phyloP scores from a whole-genome alignment of 1,140 invertebrate species.

The Pinna nobilis region DNA sequence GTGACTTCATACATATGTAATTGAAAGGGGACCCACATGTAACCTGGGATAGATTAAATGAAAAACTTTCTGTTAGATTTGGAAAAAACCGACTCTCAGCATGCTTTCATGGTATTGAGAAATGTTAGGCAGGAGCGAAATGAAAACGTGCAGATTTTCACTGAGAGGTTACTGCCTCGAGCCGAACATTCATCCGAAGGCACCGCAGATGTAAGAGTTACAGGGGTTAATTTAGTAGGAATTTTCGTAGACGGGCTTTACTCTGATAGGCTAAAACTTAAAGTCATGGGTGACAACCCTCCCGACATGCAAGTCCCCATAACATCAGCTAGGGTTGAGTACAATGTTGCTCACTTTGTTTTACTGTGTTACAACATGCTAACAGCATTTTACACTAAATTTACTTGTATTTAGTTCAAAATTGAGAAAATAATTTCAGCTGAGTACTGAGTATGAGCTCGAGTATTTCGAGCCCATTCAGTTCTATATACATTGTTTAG shows the following conservation, averaged over 20 bases:
- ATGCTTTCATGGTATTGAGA: conserved; percentile 22
- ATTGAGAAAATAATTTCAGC: too few relatives aligned
- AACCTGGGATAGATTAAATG: conserved; percentile 15
- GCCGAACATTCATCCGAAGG: conserved; percentile 23
- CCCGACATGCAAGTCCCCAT: conserved; percentile 10
- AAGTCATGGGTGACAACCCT: conserved; percentile 41
- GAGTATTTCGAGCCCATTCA: too few relatives aligned
- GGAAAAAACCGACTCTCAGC: conserved; percentile 33
- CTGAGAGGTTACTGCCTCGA: conserved; percentile 24
- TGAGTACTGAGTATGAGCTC: too few relatives aligned
- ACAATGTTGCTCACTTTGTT: too few relatives aligned
- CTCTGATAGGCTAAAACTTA: conserved; percentile 29
- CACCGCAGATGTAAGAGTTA: neutral
- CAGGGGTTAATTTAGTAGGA: conserved; percentile 16
- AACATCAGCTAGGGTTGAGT: conserved; percentile 9
- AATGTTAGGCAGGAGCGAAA: conserved; percentile 13
- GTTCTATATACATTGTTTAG: too few relatives aligned
- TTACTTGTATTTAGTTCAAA: too few relatives aligned
- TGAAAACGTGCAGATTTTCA: conserved; percentile 31
- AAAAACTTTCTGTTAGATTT: conserved; percentile 18
- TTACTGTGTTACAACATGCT: too few relatives aligned
- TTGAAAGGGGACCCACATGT: neutral
- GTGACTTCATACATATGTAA: conserved; percentile 26
- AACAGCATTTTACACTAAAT: too few relatives aligned
- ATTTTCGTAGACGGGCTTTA: conserved; percentile 31